phyloP scores from a whole-genome alignment of 2,888 invertebrate species.

The Synanthedon tipuliformis region DNA sequence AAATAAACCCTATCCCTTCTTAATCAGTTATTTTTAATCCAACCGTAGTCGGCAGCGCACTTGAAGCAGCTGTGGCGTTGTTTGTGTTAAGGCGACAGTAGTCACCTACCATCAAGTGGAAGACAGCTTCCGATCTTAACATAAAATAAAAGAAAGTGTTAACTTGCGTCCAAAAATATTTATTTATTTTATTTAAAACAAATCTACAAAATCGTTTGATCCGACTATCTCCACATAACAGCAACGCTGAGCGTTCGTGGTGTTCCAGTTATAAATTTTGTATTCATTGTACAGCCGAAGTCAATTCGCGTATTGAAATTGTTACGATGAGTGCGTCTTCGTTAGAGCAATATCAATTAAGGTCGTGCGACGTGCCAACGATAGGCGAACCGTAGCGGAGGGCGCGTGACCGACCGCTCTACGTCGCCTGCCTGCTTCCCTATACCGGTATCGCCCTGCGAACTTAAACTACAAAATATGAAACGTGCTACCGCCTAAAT shows the following conservation, averaged over 20 bases:
- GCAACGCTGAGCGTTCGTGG: not conserved
- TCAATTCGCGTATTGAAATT: constrained; percentile 29
- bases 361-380: constrained; percentile 35
- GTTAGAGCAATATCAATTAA: constrained; percentile 56
- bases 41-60: too few species aligned
- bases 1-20: too few species aligned
- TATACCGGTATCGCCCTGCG: constrained; percentile 10
- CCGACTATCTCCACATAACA: too few species aligned
- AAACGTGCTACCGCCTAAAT: constrained; percentile 62
- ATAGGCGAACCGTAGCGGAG: constrained; percentile 16
- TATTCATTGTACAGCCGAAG: constrained; percentile 11
- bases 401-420: constrained; percentile 24
- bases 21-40: too few species aligned
- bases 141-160: too few species aligned
- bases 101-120: too few species aligned
- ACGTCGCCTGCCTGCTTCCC: constrained; percentile 7
- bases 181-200: too few species aligned
- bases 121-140: too few species aligned
- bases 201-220: too few species aligned
- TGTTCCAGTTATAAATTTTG: constrained; percentile 6
- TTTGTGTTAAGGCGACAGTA: too few species aligned
- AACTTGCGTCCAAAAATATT: too few species aligned
- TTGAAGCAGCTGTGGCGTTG: too few species aligned
- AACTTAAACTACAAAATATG: constrained; percentile 45
- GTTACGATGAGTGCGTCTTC: constrained; percentile 33